Evolutionary conservation across 2,797 vertebrate species (phyloP), one percentile per base, ranked within the genome.

Genomic region (Protosalanx chinensis): DNA sequence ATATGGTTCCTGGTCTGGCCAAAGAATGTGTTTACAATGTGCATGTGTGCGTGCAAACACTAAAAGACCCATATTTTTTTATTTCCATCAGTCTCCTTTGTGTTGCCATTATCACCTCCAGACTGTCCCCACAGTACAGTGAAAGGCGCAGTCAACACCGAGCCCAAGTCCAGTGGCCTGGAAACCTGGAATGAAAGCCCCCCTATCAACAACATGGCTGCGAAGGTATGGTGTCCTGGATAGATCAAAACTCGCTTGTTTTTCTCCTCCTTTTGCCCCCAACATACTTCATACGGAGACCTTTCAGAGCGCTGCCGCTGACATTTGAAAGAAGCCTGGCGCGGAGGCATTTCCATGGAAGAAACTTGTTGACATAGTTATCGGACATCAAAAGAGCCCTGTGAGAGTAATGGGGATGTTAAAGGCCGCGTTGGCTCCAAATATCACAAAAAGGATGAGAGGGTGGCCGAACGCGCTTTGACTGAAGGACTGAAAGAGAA

Each of bases 341-440:
- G 71, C 16, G 0, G 76, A 86, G 85, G 81, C 82, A 80, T 86
- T 89, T 84, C 79, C 76, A 84, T 84, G 82, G 81, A 83, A 83
- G 76, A 73, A 88, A 90, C 86, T 85, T 89, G 88, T 89, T 89
- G 88, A 88, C 84, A 82, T 74, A 86, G 80, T 86, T 87, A 82
- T 90, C 84, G 83, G 82, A 68, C 86, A 87, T 89, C 82, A 86
- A 76, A 46, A 86, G 80, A 81, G 77, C 75, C 79, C 58, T 4
- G 79, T 73, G 81, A 81, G 79, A 84, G 87, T 81, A 85, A 85
- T 83, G 74, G 73, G 82, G 87, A 84, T 81, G 87, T 85, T 82
- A 89, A 86, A 88, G 87, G 87, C 77, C 78, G 71, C 58, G 80
- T 77, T 83, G 86, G 82, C 58, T 82, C 78, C 85, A 85, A 87